Percentiles rank a stretch among this genome's conserved stretches.
Evolutionary conservation across 2,113 vertebrate species (phyloP).

Genomic region (Eonycteris spelaea): DNA sequence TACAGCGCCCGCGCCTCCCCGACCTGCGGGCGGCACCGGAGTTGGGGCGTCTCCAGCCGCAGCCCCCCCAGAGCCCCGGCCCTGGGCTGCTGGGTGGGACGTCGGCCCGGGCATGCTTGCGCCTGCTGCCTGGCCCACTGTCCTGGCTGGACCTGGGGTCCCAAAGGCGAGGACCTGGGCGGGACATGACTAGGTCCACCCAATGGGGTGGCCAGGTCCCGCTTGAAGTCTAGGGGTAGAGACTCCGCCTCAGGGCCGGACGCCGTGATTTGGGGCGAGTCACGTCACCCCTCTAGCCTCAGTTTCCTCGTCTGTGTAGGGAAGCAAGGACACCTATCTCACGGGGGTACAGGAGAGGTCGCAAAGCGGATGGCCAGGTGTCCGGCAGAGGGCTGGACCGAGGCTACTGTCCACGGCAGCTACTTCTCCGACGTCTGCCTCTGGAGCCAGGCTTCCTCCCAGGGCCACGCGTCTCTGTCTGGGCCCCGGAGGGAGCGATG

Average conservation of each 20-base stretch:
- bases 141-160: fast-evolving
- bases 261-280: neutral
- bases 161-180: fast-evolving
- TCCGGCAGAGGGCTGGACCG: neutral
- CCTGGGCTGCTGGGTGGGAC: too few species aligned
- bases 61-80: too few species aligned
- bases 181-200: neutral
- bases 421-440: fast-evolving
- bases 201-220: neutral
- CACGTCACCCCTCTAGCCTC: fast-evolving
- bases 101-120: fast-evolving
- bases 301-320: fast-evolving
- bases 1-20: slow-evolving; percentile 96
- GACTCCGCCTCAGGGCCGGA: neutral
- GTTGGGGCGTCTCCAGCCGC: fast-evolving
- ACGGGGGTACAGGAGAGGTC: neutral
- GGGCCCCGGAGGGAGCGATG: fast-evolving
- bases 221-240: neutral
- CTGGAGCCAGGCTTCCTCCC: neutral
- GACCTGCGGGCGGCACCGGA: slow-evolving; percentile 80
- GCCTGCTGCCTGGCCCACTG: fast-evolving
- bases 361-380: fast-evolving
- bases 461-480: neutral
- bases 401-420: too few species aligned
- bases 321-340: neutral